Evolutionary conservation across 2,797 vertebrate genomes (phyloP).

Genomic region (Leptatherina wallacei): DNA sequence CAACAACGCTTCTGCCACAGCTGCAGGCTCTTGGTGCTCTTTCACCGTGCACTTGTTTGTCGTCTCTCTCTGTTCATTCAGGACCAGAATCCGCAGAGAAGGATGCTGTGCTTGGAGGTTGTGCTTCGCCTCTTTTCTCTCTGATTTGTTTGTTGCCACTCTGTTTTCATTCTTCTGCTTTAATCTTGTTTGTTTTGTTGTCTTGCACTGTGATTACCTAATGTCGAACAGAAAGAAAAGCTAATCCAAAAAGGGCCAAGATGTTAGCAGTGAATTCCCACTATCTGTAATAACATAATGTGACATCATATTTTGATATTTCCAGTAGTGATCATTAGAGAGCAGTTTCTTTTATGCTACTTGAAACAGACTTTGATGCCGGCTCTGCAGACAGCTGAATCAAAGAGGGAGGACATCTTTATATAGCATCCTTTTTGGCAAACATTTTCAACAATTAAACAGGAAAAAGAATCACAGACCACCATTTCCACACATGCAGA

Average conservation of each 20-base stretch:
- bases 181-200: not conserved
- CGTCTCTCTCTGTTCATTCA: conserved; percentile 28
- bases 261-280: not conserved
- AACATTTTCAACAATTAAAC: not conserved
- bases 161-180: not conserved
- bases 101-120: not conserved
- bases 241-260: not conserved
- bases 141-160: conserved; percentile 30
- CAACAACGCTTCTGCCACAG: conserved; percentile 32
- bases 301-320: conserved; percentile 1
- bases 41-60: conserved; percentile 8
- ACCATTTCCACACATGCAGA: not conserved
- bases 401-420: not conserved
- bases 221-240: not conserved
- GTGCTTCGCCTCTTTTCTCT: conserved; percentile 5
- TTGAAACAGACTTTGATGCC: conserved; percentile 5
- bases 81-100: not conserved
- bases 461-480: not conserved
- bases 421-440: not conserved
- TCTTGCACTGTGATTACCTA: not conserved
- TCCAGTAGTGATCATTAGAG: not conserved
- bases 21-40: conserved; percentile 22
- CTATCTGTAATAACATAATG: not conserved
- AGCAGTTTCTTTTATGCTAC: not conserved
- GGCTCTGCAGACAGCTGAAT: not conserved